These are phyloP conservation scores for Paramormyrops hopkinsi DNA, from an alignment of 2,797 vertebrate genomes.

Conservation along the genomic window DNA sequence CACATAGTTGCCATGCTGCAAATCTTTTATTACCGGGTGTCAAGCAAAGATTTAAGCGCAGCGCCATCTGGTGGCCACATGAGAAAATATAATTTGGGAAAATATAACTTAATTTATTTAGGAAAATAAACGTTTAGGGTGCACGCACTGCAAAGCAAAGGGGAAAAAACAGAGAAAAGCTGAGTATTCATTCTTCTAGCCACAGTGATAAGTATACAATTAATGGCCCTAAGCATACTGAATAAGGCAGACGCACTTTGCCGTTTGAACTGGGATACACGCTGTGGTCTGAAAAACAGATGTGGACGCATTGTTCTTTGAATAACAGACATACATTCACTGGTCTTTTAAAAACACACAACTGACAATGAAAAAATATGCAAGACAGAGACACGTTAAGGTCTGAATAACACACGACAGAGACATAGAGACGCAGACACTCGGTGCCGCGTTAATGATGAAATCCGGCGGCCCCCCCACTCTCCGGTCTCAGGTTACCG, in stretches of 20 bases:
- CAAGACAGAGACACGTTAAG: background rate
- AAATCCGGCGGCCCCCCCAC: background rate
- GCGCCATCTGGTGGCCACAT: constrained; percentile 36
- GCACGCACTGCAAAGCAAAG: background rate
- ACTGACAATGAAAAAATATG: background rate
- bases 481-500: constrained; percentile 15
- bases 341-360: background rate
- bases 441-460: background rate
- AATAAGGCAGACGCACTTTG: background rate
- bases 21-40: background rate
- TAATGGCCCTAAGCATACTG: background rate
- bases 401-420: background rate
- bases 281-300: background rate
- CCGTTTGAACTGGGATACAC: background rate
- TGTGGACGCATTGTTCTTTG: background rate
- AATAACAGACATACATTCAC: background rate
- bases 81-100: background rate
- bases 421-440: background rate
- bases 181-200: background rate
- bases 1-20: background rate
- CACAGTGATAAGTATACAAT: background rate
- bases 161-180: background rate
- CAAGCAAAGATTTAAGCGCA: constrained; percentile 20
- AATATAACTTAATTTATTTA: background rate
- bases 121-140: background rate